phyloP scores from a whole-genome alignment of 2,888 invertebrate species.

The Andrena marginata region DNA sequence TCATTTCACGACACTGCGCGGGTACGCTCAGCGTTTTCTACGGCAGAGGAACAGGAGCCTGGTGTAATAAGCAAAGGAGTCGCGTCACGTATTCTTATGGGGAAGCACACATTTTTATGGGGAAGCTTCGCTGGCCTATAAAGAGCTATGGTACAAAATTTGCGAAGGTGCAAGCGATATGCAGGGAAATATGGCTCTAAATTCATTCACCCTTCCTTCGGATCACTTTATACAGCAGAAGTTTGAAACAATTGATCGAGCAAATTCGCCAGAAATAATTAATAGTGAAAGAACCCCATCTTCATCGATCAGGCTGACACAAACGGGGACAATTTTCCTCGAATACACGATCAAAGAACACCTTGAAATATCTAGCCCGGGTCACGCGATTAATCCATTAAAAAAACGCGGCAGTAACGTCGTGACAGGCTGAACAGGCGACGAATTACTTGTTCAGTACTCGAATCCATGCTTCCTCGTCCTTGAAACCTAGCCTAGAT shows the following conservation, averaged over 20 bases:
- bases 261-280: background rate
- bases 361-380: background rate
- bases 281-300: background rate
- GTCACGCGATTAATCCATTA: slow-evolving; percentile 16
- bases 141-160: slow-evolving; percentile 24
- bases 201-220: background rate
- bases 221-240: background rate
- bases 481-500: slow-evolving; percentile 17
- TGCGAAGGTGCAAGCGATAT: background rate
- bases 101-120: slow-evolving; percentile 31
- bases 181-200: background rate
- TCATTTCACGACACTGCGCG: background rate
- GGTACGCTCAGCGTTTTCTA: background rate
- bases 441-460: slow-evolving; percentile 61
- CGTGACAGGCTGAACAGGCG: slow-evolving; percentile 45
- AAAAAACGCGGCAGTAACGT: slow-evolving; percentile 52
- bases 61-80: slow-evolving; percentile 36
- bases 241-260: background rate
- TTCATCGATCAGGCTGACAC: background rate
- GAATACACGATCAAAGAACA: background rate
- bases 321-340: background rate
- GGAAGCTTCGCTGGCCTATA: slow-evolving; percentile 44
- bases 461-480: slow-evolving; percentile 46
- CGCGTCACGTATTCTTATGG: slow-evolving; percentile 47
- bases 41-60: background rate